Percentiles rank a stretch among this genome's conserved stretches.
Evolutionary conservation across 1,140 invertebrate species (phyloP).

Genomic region (Colletes gigas): DNA sequence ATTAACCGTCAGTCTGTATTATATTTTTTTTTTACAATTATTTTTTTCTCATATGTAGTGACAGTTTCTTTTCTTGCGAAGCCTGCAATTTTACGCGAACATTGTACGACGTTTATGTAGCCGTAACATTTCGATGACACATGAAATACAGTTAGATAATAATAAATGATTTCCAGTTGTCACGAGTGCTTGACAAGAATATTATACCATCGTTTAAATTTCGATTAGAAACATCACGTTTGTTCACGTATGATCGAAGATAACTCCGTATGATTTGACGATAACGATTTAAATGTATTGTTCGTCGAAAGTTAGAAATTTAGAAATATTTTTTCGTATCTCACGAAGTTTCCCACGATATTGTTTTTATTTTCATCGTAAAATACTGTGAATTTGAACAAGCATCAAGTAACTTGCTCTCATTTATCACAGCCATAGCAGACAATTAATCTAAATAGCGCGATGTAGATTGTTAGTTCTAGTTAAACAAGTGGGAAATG

Average conservation of each 20-base stretch:
- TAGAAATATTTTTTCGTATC: neutral
- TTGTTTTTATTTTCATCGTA: neutral
- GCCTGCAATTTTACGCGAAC: neutral
- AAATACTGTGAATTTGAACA: neutral
- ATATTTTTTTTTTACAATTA: neutral
- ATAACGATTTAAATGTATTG: neutral
- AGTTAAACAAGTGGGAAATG: constrained; percentile 28
- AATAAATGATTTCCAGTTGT: neutral
- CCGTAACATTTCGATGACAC: neutral
- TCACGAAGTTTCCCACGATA: neutral
- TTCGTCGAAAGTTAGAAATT: neutral
- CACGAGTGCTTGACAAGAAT: neutral
- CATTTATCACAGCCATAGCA: constrained; percentile 19
- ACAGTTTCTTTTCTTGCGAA: neutral
- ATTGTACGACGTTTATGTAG: neutral
- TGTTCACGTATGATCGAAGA: neutral
- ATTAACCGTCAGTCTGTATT: too few relatives aligned
- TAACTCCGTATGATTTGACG: too few relatives aligned
- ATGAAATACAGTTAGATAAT: neutral
- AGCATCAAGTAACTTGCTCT: constrained; percentile 4
- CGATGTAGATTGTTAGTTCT: constrained; percentile 23
- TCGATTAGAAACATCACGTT: neutral
- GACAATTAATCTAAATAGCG: constrained; percentile 28
- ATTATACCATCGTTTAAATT: neutral
- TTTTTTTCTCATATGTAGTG: neutral